Conservation (phyloP, 2,113 vertebrate genomes). For the Montifringilla adamsi region DNA sequence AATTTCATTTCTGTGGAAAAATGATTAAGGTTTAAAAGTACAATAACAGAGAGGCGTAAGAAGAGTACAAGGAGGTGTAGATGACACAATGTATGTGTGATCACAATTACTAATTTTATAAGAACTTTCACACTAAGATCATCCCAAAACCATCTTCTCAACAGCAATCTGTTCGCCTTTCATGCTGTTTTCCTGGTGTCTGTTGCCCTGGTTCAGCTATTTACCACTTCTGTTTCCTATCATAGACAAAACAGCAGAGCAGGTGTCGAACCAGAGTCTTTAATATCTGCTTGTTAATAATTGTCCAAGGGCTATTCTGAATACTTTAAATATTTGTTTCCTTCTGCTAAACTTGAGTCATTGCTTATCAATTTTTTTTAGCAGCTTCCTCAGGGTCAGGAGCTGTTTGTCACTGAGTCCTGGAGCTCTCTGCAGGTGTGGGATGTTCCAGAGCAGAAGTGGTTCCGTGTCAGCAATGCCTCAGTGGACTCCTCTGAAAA, state of each 20-base stretch:
- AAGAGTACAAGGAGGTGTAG: background rate
- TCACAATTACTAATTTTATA: conserved; percentile 48
- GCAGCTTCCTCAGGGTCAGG: background rate
- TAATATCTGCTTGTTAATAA: background rate
- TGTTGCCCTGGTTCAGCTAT: background rate
- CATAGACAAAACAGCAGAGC: background rate
- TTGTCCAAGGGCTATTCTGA: background rate
- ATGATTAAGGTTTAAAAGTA: conserved; percentile 46
- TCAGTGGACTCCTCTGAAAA: background rate
- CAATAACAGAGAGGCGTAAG: background rate
- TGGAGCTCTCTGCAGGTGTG: background rate
- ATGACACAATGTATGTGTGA: conserved; percentile 9
- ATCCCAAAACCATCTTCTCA: background rate
- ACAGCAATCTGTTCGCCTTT: conserved; percentile 8
- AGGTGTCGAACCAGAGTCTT: background rate
- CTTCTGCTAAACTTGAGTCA: background rate
- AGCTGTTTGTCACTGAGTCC: background rate
- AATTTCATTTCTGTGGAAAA: conserved; percentile 48
- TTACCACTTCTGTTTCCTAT: conserved; percentile 6
- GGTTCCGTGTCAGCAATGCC: background rate
- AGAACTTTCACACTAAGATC: conserved; percentile 22
- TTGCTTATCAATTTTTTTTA: background rate
- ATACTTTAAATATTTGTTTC: background rate
- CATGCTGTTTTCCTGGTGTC: background rate
- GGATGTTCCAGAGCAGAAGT: background rate